These are phyloP conservation scores for Morphnarchus princeps DNA, from an alignment of 2,113 vertebrate species.

Conservation along the genomic window DNA sequence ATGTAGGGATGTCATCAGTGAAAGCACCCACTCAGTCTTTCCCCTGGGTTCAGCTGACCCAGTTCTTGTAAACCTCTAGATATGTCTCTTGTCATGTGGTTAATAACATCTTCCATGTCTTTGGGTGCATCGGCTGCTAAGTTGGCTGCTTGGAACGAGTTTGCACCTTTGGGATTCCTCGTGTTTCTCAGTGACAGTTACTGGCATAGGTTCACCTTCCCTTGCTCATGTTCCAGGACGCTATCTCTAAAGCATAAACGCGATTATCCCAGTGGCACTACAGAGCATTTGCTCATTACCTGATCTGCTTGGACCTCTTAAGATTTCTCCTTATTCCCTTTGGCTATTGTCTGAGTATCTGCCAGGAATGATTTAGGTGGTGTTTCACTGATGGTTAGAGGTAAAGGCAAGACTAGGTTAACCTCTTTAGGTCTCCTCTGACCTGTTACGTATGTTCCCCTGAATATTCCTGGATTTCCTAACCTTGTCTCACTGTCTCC, in stretches of 20 bases:
- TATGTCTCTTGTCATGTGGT: rapidly evolving
- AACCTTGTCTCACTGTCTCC: rapidly evolving
- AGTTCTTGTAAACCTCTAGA: rapidly evolving
- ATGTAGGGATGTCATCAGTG: rapidly evolving
- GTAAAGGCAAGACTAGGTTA: background rate
- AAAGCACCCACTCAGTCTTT: too few relatives aligned
- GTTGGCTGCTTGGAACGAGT: rapidly evolving
- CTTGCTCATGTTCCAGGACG: rapidly evolving
- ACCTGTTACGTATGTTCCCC: background rate
- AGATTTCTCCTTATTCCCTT: background rate
- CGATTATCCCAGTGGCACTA: rapidly evolving
- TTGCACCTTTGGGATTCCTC: background rate
- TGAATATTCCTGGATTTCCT: background rate
- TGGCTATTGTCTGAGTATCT: background rate
- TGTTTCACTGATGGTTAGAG: background rate
- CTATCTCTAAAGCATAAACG: rapidly evolving
- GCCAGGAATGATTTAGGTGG: background rate
- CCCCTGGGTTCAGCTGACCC: background rate
- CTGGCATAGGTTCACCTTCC: background rate
- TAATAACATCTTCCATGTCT: too few relatives aligned
- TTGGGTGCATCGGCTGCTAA: rapidly evolving
- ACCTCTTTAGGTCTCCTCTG: background rate
- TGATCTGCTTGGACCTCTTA: background rate
- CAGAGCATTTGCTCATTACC: background rate
- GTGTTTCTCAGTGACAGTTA: rapidly evolving